These are phyloP conservation scores for Prinia subflava DNA, from an alignment of 2,113 vertebrate genomes.

Conservation along the genomic window DNA sequence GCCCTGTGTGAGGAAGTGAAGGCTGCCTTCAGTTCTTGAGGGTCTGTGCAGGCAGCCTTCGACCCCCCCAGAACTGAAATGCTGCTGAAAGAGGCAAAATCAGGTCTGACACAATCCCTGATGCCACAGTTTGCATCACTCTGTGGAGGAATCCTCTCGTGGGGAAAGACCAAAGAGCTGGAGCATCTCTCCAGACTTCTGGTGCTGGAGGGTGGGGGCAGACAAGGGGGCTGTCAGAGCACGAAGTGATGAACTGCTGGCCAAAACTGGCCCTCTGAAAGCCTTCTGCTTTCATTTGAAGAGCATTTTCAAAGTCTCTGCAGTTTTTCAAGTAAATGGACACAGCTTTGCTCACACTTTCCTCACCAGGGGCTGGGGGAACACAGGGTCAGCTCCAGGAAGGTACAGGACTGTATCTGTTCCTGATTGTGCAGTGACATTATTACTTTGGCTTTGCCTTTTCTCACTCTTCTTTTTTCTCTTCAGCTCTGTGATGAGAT, in stretches of 20 bases:
- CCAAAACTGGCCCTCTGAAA: background rate
- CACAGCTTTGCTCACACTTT: background rate
- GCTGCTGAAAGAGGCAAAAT: background rate
- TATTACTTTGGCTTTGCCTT: background rate
- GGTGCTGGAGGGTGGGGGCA: background rate
- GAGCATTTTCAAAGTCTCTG: background rate
- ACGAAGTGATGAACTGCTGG: background rate
- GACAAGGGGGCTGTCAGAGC: background rate
- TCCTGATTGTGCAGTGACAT: background rate
- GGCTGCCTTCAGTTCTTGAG: too few relatives aligned
- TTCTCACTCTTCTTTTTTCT: background rate
- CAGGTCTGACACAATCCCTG: background rate
- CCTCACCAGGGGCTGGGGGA: background rate
- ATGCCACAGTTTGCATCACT: background rate
- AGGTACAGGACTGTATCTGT: background rate
- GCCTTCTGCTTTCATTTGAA: background rate
- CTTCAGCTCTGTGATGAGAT: background rate
- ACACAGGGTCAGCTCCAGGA: rapidly evolving
- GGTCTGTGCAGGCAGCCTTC: background rate
- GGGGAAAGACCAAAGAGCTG: background rate
- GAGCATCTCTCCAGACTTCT: background rate
- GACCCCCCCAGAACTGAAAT: background rate
- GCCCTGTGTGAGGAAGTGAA: background rate
- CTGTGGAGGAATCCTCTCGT: background rate
- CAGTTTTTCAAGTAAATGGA: background rate